Evolutionary conservation across 2,888 invertebrate species (phyloP), one percentile per base, ranked within the genome.

Genomic region (Metellina segmentata): DNA sequence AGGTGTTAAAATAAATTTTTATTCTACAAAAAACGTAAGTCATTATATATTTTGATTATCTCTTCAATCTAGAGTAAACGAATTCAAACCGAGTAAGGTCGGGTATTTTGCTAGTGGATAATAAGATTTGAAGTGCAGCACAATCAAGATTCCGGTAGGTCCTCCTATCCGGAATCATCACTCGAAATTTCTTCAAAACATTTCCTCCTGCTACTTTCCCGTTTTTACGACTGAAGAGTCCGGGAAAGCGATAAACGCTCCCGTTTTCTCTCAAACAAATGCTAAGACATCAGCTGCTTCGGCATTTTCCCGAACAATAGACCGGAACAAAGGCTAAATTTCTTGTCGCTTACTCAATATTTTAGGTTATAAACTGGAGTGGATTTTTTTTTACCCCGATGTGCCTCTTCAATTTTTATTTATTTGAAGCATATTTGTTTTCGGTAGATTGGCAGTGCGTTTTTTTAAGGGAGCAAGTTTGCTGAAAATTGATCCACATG

Each of bases 201-300:
- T 61, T 61, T 61, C 61, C 61, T 16, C 13, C 16, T 7, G 9
- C 61, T 16, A 16, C 61, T 61, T 61, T 9, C 9, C 13, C 61
- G 11, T 61, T 61, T 61, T 16, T 13, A 0, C 19, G 19, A 34
- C 20, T 6, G 19, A n/a, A 78, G 77, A 52, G 70, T 48, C 34
- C 49, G 6, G 19, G 51, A 71, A 53, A 74, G 53, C 74, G 53
- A 53, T 83, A 83, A 83, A 74, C 16, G 83, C 53, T 53, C 20
- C n/a, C 52, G n/a, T 6, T n/a, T 53, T 19, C 52, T 53, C 20
- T 79, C 7, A 20, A 19, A 11, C 20, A 13, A 48, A 48, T n/a
- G 9, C 7, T 0, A 9, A 8, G 52, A 13, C 7, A 77, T 77
- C n/a, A n/a, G 16, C 49, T 52, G 51, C 7, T 13, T 79, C 79